phyloP scores from a whole-genome alignment of 2,113 vertebrate genomes.

The Fulica atra region DNA sequence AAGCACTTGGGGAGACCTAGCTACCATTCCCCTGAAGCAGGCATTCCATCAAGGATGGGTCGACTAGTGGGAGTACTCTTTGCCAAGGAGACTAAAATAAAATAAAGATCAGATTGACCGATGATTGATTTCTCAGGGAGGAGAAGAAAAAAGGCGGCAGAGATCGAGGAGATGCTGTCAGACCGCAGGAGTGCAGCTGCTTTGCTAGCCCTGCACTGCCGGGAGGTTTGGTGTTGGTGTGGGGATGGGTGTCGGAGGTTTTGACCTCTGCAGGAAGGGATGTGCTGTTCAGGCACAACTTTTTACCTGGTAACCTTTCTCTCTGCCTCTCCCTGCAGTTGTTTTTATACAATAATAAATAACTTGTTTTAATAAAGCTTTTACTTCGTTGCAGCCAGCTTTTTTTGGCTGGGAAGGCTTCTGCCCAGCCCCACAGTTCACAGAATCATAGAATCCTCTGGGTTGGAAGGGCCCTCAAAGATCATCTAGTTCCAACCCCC shows the following conservation, averaged over 20 bases:
- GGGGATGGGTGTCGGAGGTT: background rate
- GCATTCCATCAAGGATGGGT: background rate
- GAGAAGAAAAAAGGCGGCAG: background rate
- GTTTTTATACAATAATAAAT: background rate
- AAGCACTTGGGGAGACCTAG: background rate
- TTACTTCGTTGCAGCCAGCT: too few relatives aligned
- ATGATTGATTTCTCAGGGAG: rapidly evolving
- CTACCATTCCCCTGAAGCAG: rapidly evolving
- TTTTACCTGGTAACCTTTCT: background rate
- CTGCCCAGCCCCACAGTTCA: too few relatives aligned
- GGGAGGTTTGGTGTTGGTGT: rapidly evolving
- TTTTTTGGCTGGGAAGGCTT: too few relatives aligned
- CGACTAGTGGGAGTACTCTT: background rate
- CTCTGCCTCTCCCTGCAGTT: background rate
- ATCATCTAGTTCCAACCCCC: too few relatives aligned
- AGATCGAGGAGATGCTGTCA: background rate
- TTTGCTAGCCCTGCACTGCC: background rate
- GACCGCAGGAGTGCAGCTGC: rapidly evolving
- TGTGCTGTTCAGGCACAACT: rapidly evolving
- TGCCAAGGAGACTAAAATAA: background rate
- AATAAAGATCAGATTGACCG: rapidly evolving
- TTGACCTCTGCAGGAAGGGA: rapidly evolving
- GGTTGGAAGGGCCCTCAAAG: too few relatives aligned
- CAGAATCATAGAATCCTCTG: too few relatives aligned
- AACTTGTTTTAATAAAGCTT: too few relatives aligned